Percentiles rank a stretch among this genome's conserved stretches.
Evolutionary conservation across 2,797 vertebrate species (phyloP).

Genomic region (Carduelis carduelis): DNA sequence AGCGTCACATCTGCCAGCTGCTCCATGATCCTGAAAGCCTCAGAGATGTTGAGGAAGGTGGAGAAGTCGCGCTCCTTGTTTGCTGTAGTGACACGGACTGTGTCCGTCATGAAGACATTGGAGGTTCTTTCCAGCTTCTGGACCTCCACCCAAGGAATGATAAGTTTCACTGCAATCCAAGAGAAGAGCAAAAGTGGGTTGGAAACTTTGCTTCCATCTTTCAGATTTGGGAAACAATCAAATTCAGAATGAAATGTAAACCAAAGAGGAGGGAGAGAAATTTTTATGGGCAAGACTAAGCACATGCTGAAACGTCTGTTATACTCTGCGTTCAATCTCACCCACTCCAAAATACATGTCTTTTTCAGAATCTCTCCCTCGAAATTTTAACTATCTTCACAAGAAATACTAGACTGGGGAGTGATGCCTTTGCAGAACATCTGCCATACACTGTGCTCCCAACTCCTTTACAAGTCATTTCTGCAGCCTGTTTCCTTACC

Average conservation of each 20-base stretch:
- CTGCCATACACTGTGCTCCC: background rate
- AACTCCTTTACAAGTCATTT: background rate
- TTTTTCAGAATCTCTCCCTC: background rate
- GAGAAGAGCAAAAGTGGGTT: background rate
- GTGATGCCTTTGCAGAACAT: background rate
- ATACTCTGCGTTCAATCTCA: background rate
- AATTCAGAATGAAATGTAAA: background rate
- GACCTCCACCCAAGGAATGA: conserved; percentile 93
- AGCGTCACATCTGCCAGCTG: conserved; percentile 93
- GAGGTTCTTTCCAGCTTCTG: conserved; percentile 89
- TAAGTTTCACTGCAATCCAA: conserved; percentile 84
- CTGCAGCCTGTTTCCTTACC: background rate
- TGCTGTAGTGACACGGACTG: conserved; percentile 83
- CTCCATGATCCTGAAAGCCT: conserved; percentile 87
- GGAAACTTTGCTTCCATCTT: background rate
- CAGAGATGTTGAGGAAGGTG: conserved; percentile 89
- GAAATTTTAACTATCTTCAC: background rate
- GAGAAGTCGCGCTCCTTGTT: conserved; percentile 91
- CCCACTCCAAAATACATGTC: background rate
- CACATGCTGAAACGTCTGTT: background rate
- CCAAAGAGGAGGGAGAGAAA: background rate
- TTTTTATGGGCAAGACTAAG: background rate
- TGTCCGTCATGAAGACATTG: conserved; percentile 87
- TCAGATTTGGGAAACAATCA: background rate
- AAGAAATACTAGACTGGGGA: background rate